phyloP scores from a whole-genome alignment of 92 coral and sea anemone species.

The Blastomussa wellsi region DNA sequence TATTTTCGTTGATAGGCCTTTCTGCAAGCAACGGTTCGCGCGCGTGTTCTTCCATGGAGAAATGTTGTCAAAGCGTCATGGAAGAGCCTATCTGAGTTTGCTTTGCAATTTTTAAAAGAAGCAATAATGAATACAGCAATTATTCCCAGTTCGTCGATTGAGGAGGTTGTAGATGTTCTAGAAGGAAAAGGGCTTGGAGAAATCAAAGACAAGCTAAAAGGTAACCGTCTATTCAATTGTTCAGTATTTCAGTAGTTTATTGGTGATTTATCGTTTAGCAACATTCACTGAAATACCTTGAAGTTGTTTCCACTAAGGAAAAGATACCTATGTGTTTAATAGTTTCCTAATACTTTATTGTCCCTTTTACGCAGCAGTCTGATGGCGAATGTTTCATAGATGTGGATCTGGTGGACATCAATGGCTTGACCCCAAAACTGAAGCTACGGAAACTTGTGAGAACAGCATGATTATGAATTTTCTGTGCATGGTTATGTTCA shows the following conservation, averaged over 20 bases:
- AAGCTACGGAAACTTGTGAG: constrained; percentile 28
- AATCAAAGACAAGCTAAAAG: constrained; percentile 1
- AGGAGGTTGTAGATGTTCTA: constrained; percentile 10
- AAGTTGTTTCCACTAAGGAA: constrained; percentile 7
- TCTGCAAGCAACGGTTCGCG: neutral
- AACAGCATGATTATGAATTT: too few species aligned
- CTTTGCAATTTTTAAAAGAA: neutral
- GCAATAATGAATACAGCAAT: neutral
- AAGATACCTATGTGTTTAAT: neutral
- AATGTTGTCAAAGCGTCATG: too few species aligned
- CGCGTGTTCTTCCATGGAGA: neutral
- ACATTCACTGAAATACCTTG: neutral
- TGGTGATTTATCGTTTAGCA: neutral
- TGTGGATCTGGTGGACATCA: constrained; percentile 36
- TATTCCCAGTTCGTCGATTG: neutral
- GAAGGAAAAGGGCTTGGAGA: constrained; percentile 10
- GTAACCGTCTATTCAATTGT: neutral
- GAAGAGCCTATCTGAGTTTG: too few species aligned
- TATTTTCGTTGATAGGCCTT: constrained; percentile 5
- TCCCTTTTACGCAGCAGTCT: constrained; percentile 14
- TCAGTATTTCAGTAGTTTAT: neutral
- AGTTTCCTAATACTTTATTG: neutral
- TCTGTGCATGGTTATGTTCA: too few species aligned
- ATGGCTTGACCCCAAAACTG: constrained; percentile 11
- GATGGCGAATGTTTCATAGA: constrained; percentile 32